Conservation (phyloP, 2,113 vertebrate genomes). For the Sander vitreus region DNA sequence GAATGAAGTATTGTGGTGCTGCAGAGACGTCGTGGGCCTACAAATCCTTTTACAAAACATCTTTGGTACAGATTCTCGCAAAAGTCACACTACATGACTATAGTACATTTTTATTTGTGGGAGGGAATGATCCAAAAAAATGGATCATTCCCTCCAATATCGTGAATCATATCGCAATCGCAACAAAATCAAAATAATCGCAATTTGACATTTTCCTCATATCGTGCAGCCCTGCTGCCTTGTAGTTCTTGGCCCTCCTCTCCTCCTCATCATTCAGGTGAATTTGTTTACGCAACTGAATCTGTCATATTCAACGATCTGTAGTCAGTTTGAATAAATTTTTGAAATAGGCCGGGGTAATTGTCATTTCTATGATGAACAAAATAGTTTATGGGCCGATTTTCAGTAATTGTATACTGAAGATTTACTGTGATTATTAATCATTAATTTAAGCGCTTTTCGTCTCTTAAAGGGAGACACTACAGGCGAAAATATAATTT, state of each 20-base stretch:
- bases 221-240: background rate
- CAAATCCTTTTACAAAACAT: too few relatives aligned
- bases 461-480: background rate
- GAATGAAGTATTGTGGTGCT: too few relatives aligned
- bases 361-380: background rate
- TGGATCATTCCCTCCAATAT: too few relatives aligned
- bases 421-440: background rate
- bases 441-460: background rate
- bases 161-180: too few relatives aligned
- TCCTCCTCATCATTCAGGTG: slow-evolving; percentile 1
- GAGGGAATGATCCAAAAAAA: too few relatives aligned
- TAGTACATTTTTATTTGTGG: too few relatives aligned
- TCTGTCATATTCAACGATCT: background rate
- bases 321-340: background rate
- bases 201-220: too few relatives aligned
- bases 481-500: too few relatives aligned
- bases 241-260: background rate
- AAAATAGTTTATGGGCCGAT: background rate
- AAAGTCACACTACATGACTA: too few relatives aligned
- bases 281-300: slow-evolving; percentile 10
- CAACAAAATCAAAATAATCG: too few relatives aligned
- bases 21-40: too few relatives aligned
- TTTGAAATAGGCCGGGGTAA: background rate
- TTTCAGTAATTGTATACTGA: background rate
- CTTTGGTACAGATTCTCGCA: too few relatives aligned